Base-by-base conservation (phyloP, 2,797 vertebrate species). In the Tapirus indicus region DNA sequence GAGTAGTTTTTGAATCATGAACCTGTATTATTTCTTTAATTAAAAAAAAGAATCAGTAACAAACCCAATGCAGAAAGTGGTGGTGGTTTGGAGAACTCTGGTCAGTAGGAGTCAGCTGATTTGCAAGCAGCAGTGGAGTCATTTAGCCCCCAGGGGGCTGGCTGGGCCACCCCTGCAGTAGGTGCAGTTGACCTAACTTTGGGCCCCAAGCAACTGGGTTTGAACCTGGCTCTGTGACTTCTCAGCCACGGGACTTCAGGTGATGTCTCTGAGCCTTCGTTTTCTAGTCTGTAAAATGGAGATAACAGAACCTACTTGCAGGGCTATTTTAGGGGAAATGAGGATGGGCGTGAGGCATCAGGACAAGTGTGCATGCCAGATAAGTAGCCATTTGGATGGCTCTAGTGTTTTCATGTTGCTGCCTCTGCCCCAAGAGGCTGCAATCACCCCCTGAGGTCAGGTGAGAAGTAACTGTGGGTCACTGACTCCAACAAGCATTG, bases 1-100 rank as follows among this genome's bases (percentile, higher is more conserved):
- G 74, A 79, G 32, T 95, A 12, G 13, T n/a, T 97, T 94, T 91
- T n/a, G 91, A 91, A 62, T n/a, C 8, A 49, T 14, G 21, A 56
- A 5, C 14, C 58, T 62, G 0, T n/a, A 66, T 80, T 83, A 32
- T 79, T 60, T 84, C 88, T 86, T 32, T 25, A 52, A 75, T 47
- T 72, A 23, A 47, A 44, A 72, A 35, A 44, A 35, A 94, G 86
- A 52, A 47, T 23, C 14, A 77, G 44, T 13, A 75, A 68, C 44
- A 75, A 56, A 85, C 21, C n/a, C 60, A 78, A 0, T 16, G 41
- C 6, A 56, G 83, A 93, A 71, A 54, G 12, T 1, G 1, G n/a
- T 75, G 35, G 9, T 69, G n/a, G 23, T 20, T 56, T 58, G 72
- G 85, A 44, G 64, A 68, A 44, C 1, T 5, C 62, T 12, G n/a